Conservation (phyloP, 2,797 vertebrate genomes). For the Gila robusta region DNA sequence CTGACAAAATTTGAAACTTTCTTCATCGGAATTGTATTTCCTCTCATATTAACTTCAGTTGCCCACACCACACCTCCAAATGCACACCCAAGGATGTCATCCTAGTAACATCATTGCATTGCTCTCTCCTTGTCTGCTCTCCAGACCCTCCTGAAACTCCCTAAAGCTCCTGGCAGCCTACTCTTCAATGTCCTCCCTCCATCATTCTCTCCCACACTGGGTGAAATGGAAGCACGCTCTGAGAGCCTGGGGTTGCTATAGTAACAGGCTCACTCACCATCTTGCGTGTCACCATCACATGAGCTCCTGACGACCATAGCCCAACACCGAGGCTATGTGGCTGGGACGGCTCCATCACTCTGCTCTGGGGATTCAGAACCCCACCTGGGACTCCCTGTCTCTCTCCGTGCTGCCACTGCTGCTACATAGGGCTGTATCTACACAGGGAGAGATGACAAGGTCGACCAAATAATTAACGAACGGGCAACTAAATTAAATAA, state of each 20-base stretch:
- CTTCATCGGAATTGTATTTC: slow-evolving; percentile 5
- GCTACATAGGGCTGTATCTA: slow-evolving; percentile 51
- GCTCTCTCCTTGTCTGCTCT: slow-evolving; percentile 22
- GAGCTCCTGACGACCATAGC: slow-evolving; percentile 67
- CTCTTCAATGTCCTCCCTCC: slow-evolving; percentile 66
- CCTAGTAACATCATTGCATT: neutral
- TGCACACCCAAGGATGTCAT: neutral
- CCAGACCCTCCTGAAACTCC: slow-evolving; percentile 3
- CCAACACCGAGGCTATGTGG: slow-evolving; percentile 67
- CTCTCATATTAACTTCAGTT: neutral
- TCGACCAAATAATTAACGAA: slow-evolving; percentile 52
- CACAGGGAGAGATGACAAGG: slow-evolving; percentile 50
- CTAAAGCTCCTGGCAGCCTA: slow-evolving; percentile 37
- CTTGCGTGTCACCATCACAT: slow-evolving; percentile 72
- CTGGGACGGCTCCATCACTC: slow-evolving; percentile 63
- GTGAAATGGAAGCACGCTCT: slow-evolving; percentile 78
- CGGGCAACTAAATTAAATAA: slow-evolving; percentile 73
- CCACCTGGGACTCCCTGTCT: slow-evolving; percentile 45
- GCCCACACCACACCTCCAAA: slow-evolving; percentile 61
- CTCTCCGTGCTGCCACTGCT: slow-evolving; percentile 26
- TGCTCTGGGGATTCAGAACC: slow-evolving; percentile 63
- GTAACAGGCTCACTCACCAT: slow-evolving; percentile 83
- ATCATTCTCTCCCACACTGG: slow-evolving; percentile 74
- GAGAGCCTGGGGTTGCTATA: slow-evolving; percentile 80
- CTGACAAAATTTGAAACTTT: neutral